Evolutionary conservation across 2,113 vertebrate species (phyloP).

Genomic region (human (Homo sapiens)): DNA sequence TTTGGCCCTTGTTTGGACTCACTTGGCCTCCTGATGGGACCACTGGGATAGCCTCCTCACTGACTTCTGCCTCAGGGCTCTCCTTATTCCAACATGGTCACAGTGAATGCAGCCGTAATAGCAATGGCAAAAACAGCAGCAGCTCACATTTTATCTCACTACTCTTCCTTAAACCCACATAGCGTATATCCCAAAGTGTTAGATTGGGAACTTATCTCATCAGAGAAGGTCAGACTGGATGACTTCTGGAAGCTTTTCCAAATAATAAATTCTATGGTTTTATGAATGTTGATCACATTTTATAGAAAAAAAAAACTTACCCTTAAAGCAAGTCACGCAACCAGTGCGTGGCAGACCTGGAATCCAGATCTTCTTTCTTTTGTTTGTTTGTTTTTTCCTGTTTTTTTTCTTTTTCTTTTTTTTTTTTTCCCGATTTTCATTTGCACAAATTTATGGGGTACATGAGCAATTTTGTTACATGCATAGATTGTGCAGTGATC

Average conservation of each 20-base stretch:
- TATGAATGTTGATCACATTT: not conserved
- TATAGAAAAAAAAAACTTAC: not conserved
- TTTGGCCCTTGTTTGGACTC: not conserved
- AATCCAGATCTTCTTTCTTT: not conserved
- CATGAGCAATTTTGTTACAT: too few species aligned
- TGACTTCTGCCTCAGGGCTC: not conserved
- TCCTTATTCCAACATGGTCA: not conserved
- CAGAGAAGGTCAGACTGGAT: not conserved
- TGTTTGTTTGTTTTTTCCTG: too few species aligned
- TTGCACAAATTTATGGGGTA: too few species aligned
- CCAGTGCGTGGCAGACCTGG: too few species aligned
- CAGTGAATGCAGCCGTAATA: not conserved
- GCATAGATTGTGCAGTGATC: too few species aligned
- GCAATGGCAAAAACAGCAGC: not conserved
- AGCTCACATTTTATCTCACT: not conserved
- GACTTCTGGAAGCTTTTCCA: not conserved
- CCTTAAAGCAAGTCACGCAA: not conserved
- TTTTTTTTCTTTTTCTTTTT: too few species aligned
- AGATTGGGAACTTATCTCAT: not conserved
- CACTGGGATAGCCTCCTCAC: not conserved
- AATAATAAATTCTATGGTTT: not conserved
- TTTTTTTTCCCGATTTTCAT: too few species aligned
- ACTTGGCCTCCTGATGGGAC: not conserved
- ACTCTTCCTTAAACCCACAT: not conserved
- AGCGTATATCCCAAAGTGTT: not conserved